Evolutionary conservation across 2,113 vertebrate genomes (phyloP).

Genomic region (Pongo abelii): DNA sequence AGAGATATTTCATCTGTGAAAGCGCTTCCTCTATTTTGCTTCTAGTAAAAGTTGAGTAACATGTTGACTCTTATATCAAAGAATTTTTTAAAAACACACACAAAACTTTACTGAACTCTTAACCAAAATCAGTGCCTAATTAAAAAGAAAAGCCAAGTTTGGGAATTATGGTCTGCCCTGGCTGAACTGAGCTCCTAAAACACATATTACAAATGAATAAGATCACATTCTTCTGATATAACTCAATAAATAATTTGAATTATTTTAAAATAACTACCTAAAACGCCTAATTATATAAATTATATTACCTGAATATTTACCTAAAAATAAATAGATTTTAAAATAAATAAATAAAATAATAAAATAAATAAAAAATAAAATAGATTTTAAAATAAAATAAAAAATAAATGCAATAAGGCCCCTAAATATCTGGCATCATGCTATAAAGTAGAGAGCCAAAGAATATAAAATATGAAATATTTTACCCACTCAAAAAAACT

Average conservation of each 20-base stretch:
- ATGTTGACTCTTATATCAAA: background rate
- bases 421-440: background rate
- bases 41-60: background rate
- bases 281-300: background rate
- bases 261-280: background rate
- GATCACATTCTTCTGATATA: background rate
- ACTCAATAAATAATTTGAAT: background rate
- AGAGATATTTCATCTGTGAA: background rate
- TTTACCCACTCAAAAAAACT: conserved; percentile 6
- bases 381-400: too few species aligned
- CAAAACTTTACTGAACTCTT: background rate
- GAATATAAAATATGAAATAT: background rate
- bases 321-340: background rate
- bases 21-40: background rate
- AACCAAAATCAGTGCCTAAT: background rate
- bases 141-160: background rate
- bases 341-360: background rate
- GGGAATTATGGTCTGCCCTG: background rate
- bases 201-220: background rate
- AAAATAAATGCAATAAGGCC: background rate
- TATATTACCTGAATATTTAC: background rate
- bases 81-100: background rate
- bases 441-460: background rate
- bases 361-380: background rate
- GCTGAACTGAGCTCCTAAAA: background rate